These are phyloP conservation scores for Halichoeres trimaculatus DNA, from an alignment of 2,113 vertebrate species.

Conservation along the genomic window DNA sequence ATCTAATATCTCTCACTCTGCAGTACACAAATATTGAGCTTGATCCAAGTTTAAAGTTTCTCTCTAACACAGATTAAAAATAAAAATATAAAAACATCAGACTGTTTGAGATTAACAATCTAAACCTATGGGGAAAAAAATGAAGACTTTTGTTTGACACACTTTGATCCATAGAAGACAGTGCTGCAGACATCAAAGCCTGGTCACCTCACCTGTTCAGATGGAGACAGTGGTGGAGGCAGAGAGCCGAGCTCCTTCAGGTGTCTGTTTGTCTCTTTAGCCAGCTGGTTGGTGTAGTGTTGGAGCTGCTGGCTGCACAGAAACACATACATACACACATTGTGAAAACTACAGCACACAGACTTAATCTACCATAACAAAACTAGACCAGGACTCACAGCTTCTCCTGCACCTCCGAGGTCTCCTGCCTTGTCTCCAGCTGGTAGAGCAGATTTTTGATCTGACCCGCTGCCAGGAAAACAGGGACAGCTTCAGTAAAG, in stretches of 20 bases:
- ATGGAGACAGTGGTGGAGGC: constrained; percentile 81
- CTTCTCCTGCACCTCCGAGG: constrained; percentile 89
- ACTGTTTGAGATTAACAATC: no score
- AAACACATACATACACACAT: neutral
- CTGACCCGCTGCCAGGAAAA: constrained; percentile 84
- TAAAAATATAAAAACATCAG: no score
- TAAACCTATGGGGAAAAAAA: no score
- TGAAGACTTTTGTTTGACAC: no score
- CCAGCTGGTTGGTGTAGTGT: constrained; percentile 91
- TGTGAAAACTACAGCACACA: neutral
- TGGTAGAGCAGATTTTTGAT: constrained; percentile 92
- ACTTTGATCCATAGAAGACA: no score
- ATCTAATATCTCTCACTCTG: no score
- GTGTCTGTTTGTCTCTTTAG: constrained; percentile 93
- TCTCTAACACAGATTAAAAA: no score
- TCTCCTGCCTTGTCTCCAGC: constrained; percentile 89
- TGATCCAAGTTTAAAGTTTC: no score
- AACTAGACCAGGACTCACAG: constrained; percentile 82
- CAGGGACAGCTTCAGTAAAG: neutral
- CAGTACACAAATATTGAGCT: no score
- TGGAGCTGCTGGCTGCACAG: constrained; percentile 89
- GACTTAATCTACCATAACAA: neutral
- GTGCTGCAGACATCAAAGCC: no score
- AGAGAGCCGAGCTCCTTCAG: constrained; percentile 90
- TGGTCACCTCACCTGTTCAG: constrained; percentile 86